Evolutionary conservation across 2,113 vertebrate species (phyloP), one percentile per base, ranked within the genome.

Genomic region (Sisor rabdophorus): DNA sequence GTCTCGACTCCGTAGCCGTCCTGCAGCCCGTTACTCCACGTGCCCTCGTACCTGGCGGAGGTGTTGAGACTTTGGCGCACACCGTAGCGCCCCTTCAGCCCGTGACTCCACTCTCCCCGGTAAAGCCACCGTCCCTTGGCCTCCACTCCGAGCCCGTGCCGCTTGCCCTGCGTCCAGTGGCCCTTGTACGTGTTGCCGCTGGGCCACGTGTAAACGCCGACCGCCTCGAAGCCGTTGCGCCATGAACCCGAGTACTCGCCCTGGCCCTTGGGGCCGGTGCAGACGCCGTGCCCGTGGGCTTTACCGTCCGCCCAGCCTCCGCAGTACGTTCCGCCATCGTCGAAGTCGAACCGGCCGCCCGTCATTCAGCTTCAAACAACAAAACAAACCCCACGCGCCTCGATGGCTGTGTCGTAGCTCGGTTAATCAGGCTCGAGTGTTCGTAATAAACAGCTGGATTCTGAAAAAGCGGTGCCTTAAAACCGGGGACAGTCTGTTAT

Each of bases 291-390:
- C 85, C 95, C 95, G 91, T 96, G 95, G 87, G 94, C 95, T 92
- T 98, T 97, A 75, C 95, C 95, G 76, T 95, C 94, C 87, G 95
- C 95, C 95, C 95, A 98, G 88, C 95, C 95, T 85, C 95, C 95
- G 87, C 95, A 98, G 89, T 95, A 98, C 79, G 95, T 95, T 89
- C 95, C 95, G 85, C 95, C 95, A 93, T 98, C 95, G 92, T 97
- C 95, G 92, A 98, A 98, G 89, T 98, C 95, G 87, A 98, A 96
- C 82, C 95, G 93, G 88, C 95, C 95, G 91, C 95, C 95, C 94
- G 95, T 97, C 95, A 98, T 98, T 93, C 94, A 94, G 93, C 85
- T 78, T 26, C 54, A 40, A 26, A 26, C 48, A 80, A 4, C 67
- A 11, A 75, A 75, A 72, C 68, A 20, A 61, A 44, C 4, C 13